Conservation (phyloP, 1,140 invertebrate species). For the Papilio xuthus region DNA sequence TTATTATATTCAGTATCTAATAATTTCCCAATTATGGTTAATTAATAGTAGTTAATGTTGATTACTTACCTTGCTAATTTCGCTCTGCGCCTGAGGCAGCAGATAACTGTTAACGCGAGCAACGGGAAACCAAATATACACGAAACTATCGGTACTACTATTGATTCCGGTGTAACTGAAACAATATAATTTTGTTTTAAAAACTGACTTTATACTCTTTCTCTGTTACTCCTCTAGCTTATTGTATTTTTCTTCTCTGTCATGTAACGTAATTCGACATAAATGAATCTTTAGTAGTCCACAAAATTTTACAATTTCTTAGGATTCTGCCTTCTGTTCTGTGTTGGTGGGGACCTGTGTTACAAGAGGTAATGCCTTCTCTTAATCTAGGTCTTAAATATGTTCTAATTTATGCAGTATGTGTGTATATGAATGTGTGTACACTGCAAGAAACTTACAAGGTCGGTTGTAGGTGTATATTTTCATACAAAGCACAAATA, state of each 20-base stretch:
- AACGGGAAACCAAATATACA: slow-evolving; percentile 94
- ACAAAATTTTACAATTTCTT: too few species aligned
- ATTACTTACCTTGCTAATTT: slow-evolving; percentile 85
- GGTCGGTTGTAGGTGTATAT: not conserved
- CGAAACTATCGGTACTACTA: slow-evolving; percentile 93
- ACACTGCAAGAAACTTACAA: not conserved
- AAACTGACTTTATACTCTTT: not conserved
- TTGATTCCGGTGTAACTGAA: slow-evolving; percentile 93
- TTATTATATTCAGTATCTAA: not conserved
- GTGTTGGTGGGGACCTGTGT: too few species aligned
- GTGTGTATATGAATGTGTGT: too few species aligned
- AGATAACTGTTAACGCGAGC: slow-evolving; percentile 92
- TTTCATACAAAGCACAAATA: not conserved
- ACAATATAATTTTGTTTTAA: slow-evolving; percentile 60
- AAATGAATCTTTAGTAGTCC: too few species aligned
- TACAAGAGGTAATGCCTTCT: too few species aligned
- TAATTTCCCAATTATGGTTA: not conserved
- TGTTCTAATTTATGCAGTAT: too few species aligned
- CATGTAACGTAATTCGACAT: not conserved
- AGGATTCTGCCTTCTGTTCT: too few species aligned
- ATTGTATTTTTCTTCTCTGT: not conserved
- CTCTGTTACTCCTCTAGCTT: not conserved
- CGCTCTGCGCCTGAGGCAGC: slow-evolving; percentile 90
- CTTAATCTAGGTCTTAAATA: too few species aligned
- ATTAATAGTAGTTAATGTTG: slow-evolving; percentile 22